Conservation (phyloP, 1,140 invertebrate genomes). For the Watersipora subatra region DNA sequence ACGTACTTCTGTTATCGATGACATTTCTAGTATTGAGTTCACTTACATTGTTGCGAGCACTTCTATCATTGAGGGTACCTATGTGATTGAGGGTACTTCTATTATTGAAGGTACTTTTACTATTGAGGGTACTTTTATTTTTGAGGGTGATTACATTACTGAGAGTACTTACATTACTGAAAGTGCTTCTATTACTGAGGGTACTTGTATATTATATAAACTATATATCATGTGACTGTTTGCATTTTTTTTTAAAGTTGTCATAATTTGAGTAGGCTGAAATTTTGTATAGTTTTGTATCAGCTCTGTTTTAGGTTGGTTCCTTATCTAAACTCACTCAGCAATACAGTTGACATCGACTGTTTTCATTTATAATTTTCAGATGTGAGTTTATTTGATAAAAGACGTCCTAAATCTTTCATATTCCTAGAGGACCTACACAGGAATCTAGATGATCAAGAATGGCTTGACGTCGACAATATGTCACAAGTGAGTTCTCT, state of each 20-base stretch:
- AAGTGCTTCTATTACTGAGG: no score
- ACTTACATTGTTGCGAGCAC: not conserved
- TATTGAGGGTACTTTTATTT: no score
- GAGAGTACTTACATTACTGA: no score
- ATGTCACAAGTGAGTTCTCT: constrained; percentile 17
- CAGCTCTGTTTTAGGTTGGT: no score
- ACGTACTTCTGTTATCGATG: not conserved
- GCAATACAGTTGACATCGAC: no score
- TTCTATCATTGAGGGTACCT: not conserved
- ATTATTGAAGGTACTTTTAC: not conserved
- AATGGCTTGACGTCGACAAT: constrained; percentile 42
- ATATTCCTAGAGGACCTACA: constrained; percentile 16
- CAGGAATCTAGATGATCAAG: constrained; percentile 10
- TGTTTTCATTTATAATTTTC: not conserved
- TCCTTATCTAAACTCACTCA: no score
- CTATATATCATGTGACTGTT: no score
- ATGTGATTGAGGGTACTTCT: not conserved
- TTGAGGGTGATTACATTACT: no score
- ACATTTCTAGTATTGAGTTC: not conserved
- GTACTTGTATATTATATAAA: no score
- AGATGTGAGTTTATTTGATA: not conserved
- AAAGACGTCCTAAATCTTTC: not conserved
- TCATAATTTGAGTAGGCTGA: no score
- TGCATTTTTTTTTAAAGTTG: no score
- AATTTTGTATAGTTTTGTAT: no score